Conservation (phyloP, 2,113 vertebrate species). For the Furnarius figulus region DNA sequence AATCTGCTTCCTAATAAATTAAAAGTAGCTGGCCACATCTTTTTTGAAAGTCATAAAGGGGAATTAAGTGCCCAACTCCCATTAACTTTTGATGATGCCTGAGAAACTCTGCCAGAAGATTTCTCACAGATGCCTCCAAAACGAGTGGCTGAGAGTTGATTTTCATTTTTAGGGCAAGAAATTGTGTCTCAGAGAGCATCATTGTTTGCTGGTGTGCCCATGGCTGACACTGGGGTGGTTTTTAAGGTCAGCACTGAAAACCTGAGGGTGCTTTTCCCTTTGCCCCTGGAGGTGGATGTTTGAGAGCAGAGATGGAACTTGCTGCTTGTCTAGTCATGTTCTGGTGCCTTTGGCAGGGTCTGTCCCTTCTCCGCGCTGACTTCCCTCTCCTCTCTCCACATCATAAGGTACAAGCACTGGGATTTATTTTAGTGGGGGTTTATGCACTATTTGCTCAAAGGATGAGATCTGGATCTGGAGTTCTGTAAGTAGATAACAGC, state of each 20-base stretch:
- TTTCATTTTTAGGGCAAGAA: neutral
- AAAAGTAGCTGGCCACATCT: constrained; percentile 32
- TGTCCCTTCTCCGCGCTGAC: too few relatives aligned
- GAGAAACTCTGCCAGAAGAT: neutral
- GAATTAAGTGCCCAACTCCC: constrained; percentile 31
- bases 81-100: constrained; percentile 31
- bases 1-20: constrained; percentile 48
- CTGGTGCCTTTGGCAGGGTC: neutral
- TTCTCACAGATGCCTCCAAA: neutral
- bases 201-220: neutral
- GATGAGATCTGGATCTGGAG: neutral
- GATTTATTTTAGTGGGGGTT: neutral
- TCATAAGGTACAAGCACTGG: neutral
- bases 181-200: neutral
- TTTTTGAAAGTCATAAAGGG: constrained; percentile 23
- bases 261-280: neutral
- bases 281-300: neutral
- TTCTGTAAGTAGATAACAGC: neutral
- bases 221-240: neutral
- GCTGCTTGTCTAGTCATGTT: neutral
- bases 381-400: neutral
- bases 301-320: neutral
- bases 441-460: neutral
- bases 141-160: neutral
- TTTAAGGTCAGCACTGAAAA: neutral